Evolutionary conservation across 2,888 invertebrate genomes (phyloP).

Genomic region (Eupeodes latifasciatus): DNA sequence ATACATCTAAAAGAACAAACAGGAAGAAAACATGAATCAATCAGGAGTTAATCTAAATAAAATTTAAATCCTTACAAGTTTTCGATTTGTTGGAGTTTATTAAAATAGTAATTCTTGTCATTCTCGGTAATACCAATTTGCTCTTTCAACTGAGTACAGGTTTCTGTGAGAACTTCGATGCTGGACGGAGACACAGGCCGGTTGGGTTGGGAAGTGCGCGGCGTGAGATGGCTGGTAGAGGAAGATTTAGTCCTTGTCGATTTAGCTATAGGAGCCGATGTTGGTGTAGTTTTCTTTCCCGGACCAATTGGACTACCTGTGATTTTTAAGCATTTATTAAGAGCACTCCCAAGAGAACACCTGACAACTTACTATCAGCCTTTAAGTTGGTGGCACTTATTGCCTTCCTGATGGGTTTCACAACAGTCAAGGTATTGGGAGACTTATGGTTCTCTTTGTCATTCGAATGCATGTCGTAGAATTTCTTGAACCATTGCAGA

Average conservation of each 20-base stretch:
- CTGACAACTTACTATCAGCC: constrained; percentile 23
- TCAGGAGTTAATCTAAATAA: neutral
- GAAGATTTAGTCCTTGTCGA: constrained; percentile 56
- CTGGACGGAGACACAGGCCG: constrained; percentile 76
- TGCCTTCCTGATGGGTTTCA: constrained; percentile 62
- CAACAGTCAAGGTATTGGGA: constrained; percentile 73
- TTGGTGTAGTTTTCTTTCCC: constrained; percentile 40
- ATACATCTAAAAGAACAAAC: constrained; percentile 73
- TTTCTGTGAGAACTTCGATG: constrained; percentile 72
- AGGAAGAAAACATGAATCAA: neutral
- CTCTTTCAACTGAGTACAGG: constrained; percentile 60
- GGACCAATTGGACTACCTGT: constrained; percentile 29
- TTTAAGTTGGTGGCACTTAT: constrained; percentile 62
- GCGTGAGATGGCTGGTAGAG: constrained; percentile 66
- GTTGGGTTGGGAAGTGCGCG: constrained; percentile 56
- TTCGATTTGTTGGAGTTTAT: constrained; percentile 80
- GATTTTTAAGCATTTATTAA: neutral
- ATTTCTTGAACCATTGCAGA: constrained; percentile 99
- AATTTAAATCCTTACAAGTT: constrained; percentile 70
- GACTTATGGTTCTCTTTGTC: constrained; percentile 87
- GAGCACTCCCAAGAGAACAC: neutral
- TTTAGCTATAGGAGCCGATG: constrained; percentile 39
- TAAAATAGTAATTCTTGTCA: constrained; percentile 79
- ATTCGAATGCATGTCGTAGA: constrained; percentile 98
- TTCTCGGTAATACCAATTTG: constrained; percentile 67